Evolutionary conservation across 2,797 vertebrate genomes (phyloP), one percentile per base, ranked within the genome.

Genomic region (Silurus lanzhouensis): DNA sequence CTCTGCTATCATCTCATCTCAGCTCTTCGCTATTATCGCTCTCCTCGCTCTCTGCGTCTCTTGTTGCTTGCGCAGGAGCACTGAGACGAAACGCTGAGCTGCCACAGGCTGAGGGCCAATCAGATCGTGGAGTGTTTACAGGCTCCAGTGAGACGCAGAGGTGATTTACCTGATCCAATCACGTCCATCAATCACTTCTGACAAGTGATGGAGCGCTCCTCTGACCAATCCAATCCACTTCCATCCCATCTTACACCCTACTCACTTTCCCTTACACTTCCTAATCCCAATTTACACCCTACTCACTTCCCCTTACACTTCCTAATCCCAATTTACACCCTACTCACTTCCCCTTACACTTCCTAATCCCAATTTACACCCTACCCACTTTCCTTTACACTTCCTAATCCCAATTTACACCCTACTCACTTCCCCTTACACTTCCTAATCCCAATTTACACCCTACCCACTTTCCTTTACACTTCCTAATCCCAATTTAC

Each of bases 1-100:
- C 86, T 78, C 84, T 72, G 55, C 77, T 85, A 84, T 89, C 88
- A 77, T 85, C 81, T 84, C 84, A 86, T 84, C 67, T 15, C 38
- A 38, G 3, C 38, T 38, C 38, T 38, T 38, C 38, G 3, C 38
- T 38, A 38, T 38, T 3, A 38, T 38, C 4, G 38, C 38, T 38
- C 38, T 38, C 81, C 31, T 81, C 52, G 75, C 77, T 60, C 75
- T 61, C 60, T 68, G 61, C 78, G 57, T 84, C 82, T 89, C 88
- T 78, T 58, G 14, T 82, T 86, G 84, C 84, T 71, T 82, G 70
- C 78, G 72, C 68, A 68, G 83, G 61, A 75, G 63, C 31, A 68
- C 84, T 46, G 66, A 84, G 57, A n/a, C 67, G 67, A 83, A 22
- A 76, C 74, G 9, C 61, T 46, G 82, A 78, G 63, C 77, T 75